These are phyloP conservation scores for Synergus itoensis DNA, from an alignment of 2,888 invertebrate genomes.

Conservation along the genomic window DNA sequence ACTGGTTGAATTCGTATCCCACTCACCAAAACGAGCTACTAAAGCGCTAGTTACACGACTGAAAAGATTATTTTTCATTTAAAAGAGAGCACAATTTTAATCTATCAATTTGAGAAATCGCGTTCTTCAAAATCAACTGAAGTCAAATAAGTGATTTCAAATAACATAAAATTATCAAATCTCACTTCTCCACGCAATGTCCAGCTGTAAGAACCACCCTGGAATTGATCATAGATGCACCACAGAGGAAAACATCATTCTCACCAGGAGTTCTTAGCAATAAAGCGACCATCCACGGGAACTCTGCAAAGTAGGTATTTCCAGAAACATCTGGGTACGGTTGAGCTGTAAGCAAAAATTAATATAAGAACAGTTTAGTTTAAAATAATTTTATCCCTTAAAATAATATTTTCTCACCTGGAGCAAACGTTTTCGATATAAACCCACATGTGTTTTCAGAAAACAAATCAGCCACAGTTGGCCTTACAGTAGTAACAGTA, in stretches of 20 bases:
- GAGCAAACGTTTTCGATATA: neutral
- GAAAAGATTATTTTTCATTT: slow-evolving; percentile 7
- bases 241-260: slow-evolving; percentile 84
- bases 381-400: neutral
- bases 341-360: slow-evolving; percentile 51
- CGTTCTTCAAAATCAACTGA: neutral
- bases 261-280: slow-evolving; percentile 79
- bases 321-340: slow-evolving; percentile 82
- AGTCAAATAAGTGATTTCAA: neutral
- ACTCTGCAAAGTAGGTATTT: slow-evolving; percentile 87
- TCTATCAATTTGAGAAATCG: neutral
- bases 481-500: neutral
- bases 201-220: slow-evolving; percentile 89
- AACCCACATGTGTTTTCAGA: slow-evolving; percentile 61
- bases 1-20: slow-evolving; percentile 86
- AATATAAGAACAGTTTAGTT: neutral
- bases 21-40: slow-evolving; percentile 86
- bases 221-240: slow-evolving; percentile 88
- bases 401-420: slow-evolving; percentile 22
- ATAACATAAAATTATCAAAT: neutral
- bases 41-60: slow-evolving; percentile 73
- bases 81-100: neutral
- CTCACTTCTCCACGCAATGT: slow-evolving; percentile 82
- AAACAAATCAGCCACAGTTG: neutral
- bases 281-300: slow-evolving; percentile 91